Base-by-base conservation (phyloP, 92 coral and sea anemone species). In the Siderastrea siderea region DNA sequence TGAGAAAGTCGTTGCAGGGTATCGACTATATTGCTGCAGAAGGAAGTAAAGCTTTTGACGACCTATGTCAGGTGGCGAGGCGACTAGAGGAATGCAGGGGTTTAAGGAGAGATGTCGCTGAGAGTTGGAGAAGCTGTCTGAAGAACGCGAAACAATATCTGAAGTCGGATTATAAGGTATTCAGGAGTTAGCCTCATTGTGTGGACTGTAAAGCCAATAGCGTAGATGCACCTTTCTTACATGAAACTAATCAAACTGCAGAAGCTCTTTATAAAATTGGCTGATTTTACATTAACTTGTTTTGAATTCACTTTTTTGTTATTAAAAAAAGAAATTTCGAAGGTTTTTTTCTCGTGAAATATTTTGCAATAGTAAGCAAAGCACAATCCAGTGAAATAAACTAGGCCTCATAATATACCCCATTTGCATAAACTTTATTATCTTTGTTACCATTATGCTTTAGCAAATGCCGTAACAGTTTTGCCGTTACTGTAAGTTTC, bases 111-210 rank as follows among this genome's bases (percentile, higher is more conserved):
- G 81, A 67, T n/a, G 50, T 47, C 19, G 57, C 71, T 17, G 58
- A 62, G 46, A 58, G 47, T 1, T 67, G 59, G 57, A 47, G 7
- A 74, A 84, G 64, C 6, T 67, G 61, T 47, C 72, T 84, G 17
- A 58, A 61, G 81, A 50, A 44, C 45, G 79, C 44, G 2, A 84
- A 84, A 50, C 88, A 74, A 26, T 72, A 74, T 55, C 54, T 84
- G 55, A 84, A 84, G 80, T 58, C 81, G n/a, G 88, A 75, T 47
- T 84, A 49, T 13, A 84, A 75, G 82, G 88, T 63, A 84, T 46
- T 68, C 53, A 46, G 55, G n/a, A 73, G 44, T 57, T 75, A 55
- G 79, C 62, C 38, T 52, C 78, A n/a, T 53, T 51, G 51, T 47
- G 80, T 73, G 44, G 9, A 13, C 38, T 5, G 7, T 52, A 17